Conservation (phyloP, 2,888 invertebrate genomes). For the Ellobium chinense region DNA sequence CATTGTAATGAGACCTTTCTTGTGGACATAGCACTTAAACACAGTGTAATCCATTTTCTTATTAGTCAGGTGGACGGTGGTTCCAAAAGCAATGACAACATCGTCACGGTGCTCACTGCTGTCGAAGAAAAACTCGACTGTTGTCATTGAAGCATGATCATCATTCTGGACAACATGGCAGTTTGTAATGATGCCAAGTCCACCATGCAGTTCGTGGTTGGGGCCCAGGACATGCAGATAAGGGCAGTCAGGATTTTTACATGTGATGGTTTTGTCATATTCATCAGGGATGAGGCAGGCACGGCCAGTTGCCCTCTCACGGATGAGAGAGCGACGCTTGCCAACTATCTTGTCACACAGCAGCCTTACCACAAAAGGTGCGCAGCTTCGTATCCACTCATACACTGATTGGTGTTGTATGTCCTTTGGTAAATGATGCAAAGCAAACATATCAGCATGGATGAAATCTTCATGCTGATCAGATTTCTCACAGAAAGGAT, state of each 20-base stretch:
- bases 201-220: conserved; percentile 7
- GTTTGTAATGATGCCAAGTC: conserved; percentile 33
- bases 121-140: conserved; percentile 37
- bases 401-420: neutral
- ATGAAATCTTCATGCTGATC: conserved; percentile 26
- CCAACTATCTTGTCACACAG: neutral
- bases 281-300: neutral
- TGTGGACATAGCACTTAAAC: conserved; percentile 19
- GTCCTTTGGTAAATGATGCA: neutral
- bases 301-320: conserved; percentile 17
- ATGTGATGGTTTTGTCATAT: neutral
- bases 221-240: neutral
- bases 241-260: neutral
- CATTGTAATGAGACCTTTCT: neutral
- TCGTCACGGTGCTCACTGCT: neutral
- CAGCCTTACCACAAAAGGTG: conserved; percentile 19
- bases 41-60: conserved; percentile 10
- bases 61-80: neutral
- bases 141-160: conserved; percentile 1
- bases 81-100: neutral
- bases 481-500: conserved; percentile 10
- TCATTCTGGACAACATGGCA: conserved; percentile 21
- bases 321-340: neutral
- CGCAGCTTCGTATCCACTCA: conserved; percentile 12
- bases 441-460: neutral